Evolutionary conservation across 2,797 vertebrate species (phyloP).

Genomic region (Fistularia commersonii): DNA sequence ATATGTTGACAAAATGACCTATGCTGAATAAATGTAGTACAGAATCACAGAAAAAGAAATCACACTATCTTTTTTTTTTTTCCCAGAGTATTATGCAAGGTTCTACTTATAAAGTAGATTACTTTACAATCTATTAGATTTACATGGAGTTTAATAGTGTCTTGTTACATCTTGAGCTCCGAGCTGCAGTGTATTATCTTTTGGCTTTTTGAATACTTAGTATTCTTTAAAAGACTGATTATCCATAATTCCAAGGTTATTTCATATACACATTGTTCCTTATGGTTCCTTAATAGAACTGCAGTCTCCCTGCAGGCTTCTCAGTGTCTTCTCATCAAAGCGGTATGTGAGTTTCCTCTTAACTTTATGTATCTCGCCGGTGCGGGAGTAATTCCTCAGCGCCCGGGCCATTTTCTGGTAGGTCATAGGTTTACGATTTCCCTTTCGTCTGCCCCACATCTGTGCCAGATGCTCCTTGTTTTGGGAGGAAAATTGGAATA

Average conservation of each 20-base stretch:
- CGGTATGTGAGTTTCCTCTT: constrained; percentile 81
- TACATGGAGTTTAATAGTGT: constrained; percentile 45
- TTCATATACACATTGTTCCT: neutral
- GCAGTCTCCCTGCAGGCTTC: constrained; percentile 59
- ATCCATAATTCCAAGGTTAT: neutral
- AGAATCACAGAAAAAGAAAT: constrained; percentile 19
- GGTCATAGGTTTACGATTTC: constrained; percentile 83
- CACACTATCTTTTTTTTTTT: constrained; percentile 21
- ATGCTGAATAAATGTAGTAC: constrained; percentile 5
- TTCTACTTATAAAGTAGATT: constrained; percentile 80
- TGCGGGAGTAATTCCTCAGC: constrained; percentile 78
- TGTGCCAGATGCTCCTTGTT: constrained; percentile 81
- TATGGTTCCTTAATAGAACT: constrained; percentile 16
- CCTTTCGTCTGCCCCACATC: constrained; percentile 79
- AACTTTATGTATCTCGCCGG: constrained; percentile 81
- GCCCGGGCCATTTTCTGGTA: constrained; percentile 85
- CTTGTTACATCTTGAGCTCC: constrained; percentile 19
- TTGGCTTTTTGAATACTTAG: constrained; percentile 71
- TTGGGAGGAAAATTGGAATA: constrained; percentile 83
- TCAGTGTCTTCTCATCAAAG: constrained; percentile 74
- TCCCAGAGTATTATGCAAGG: constrained; percentile 4
- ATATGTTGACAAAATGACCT: neutral
- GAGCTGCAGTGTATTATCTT: constrained; percentile 4
- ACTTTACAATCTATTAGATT: constrained; percentile 75
- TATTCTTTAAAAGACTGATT: constrained; percentile 59